These are phyloP conservation scores for Brachionus rotundiformis DNA, from an alignment of 1,140 invertebrate genomes.

Conservation along the genomic window DNA sequence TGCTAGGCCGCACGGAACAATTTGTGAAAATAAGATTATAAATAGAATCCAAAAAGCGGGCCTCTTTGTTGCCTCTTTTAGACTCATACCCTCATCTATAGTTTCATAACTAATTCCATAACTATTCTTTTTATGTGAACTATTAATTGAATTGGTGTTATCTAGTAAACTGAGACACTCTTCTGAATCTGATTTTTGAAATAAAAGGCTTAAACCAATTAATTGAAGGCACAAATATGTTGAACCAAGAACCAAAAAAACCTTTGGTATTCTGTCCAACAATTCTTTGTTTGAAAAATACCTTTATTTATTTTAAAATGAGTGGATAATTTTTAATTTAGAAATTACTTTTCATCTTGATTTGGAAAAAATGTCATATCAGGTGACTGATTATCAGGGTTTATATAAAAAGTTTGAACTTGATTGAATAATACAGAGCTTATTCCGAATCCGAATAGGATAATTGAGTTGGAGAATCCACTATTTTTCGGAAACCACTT, in stretches of 20 bases:
- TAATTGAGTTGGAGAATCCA: conserved; percentile 64
- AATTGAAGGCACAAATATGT: conserved; percentile 62
- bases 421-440: conserved; percentile 64
- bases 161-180: background rate
- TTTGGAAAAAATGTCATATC: conserved; percentile 51
- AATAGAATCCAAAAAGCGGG: background rate
- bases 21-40: background rate
- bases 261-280: conserved; percentile 60
- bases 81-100: background rate
- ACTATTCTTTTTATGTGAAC: background rate
- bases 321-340: background rate
- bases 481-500: conserved; percentile 65
- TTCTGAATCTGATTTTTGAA: background rate
- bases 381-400: conserved; percentile 62
- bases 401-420: conserved; percentile 64
- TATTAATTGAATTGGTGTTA: background rate
- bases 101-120: background rate
- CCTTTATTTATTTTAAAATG: conserved; percentile 57
- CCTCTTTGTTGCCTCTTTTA: background rate
- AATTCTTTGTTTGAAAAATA: conserved; percentile 61
- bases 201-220: conserved; percentile 54
- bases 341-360: conserved; percentile 49
- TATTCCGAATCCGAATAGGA: conserved; percentile 64
- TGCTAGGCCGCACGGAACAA: background rate
- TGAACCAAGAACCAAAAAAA: conserved; percentile 61